These are phyloP conservation scores for Epinotia ramella DNA, from an alignment of 2,888 invertebrate genomes.

Conservation along the genomic window DNA sequence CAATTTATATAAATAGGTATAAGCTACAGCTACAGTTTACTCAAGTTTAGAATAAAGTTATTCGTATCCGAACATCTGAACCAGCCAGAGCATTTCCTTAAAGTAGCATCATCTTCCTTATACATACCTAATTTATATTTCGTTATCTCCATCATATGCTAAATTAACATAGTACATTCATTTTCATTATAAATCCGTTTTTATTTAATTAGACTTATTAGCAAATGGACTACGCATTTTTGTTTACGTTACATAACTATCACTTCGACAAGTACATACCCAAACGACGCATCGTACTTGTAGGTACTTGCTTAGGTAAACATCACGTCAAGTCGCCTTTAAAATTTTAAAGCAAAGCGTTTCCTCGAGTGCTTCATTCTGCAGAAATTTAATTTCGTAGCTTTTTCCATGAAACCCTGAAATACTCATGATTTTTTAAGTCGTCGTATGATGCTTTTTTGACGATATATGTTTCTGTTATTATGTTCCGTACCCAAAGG, in stretches of 20 bases:
- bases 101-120: slow-evolving; percentile 42
- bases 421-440: no score
- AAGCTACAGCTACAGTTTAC: slow-evolving; percentile 37
- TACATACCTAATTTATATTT: slow-evolving; percentile 9
- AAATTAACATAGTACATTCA: slow-evolving; percentile 2
- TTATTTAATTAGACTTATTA: slow-evolving; percentile 20
- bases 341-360: no score
- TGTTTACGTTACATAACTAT: background rate
- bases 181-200: slow-evolving; percentile 4
- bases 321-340: background rate
- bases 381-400: no score
- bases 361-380: no score
- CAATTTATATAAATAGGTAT: slow-evolving; percentile 34
- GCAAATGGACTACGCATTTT: slow-evolving; percentile 25
- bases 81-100: slow-evolving; percentile 61
- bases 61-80: slow-evolving; percentile 53
- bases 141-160: slow-evolving; percentile 25
- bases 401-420: no score
- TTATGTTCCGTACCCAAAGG: no score
- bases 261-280: background rate
- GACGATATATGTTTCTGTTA: no score
- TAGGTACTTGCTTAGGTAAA: background rate
- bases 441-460: no score
- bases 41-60: slow-evolving; percentile 45
- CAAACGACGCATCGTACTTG: background rate